phyloP scores from a whole-genome alignment of 2,888 invertebrate species.

The Amphipoea lucens region DNA sequence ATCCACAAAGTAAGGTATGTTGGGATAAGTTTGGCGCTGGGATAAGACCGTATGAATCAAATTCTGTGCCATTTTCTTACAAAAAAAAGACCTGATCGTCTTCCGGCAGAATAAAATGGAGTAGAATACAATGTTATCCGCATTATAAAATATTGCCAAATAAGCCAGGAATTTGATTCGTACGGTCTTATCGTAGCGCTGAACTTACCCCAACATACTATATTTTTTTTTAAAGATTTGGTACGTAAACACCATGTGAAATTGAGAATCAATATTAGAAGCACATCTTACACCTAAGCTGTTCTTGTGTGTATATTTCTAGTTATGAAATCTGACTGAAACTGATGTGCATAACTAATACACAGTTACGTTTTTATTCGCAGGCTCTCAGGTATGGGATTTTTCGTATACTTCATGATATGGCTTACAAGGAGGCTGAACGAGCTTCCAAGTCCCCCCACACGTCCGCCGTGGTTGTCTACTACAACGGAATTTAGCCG shows the following conservation, averaged over 20 bases:
- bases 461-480: slow-evolving; percentile 13
- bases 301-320: neutral
- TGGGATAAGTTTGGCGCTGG: too few relatives aligned
- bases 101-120: too few relatives aligned
- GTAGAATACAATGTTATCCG: too few relatives aligned
- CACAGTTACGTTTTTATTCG: slow-evolving; percentile 12
- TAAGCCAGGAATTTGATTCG: too few relatives aligned
- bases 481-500: slow-evolving; percentile 26
- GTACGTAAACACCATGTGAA: neutral
- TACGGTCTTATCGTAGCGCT: too few relatives aligned
- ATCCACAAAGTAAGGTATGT: neutral
- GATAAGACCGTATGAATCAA: too few relatives aligned
- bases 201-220: too few relatives aligned
- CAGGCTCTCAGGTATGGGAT: slow-evolving; percentile 71
- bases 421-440: slow-evolving; percentile 78
- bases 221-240: neutral
- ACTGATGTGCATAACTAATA: neutral
- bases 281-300: too few relatives aligned
- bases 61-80: too few relatives aligned
- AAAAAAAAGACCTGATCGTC: too few relatives aligned
- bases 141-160: too few relatives aligned
- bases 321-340: neutral
- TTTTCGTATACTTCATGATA: slow-evolving; percentile 76
- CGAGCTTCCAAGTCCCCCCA: slow-evolving; percentile 77
- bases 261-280: neutral